Percentiles rank a stretch among this genome's conserved stretches.
Evolutionary conservation across 1,140 invertebrate species (phyloP).

Genomic region (Berghia stephanieae): DNA sequence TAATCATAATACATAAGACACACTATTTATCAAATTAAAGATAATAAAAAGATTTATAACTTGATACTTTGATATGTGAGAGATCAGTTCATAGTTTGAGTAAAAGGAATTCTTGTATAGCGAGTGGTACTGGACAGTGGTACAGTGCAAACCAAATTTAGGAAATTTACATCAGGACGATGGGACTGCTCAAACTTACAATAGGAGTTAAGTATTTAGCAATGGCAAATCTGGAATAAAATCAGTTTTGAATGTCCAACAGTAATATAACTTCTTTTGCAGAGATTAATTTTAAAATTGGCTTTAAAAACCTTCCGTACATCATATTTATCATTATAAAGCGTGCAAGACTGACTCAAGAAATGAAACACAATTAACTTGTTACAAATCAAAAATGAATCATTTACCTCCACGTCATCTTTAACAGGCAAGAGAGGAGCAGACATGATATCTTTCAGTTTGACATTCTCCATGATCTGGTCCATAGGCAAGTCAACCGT

Average conservation of each 20-base stretch:
- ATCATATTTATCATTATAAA: too few relatives aligned
- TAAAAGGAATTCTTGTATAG: too few relatives aligned
- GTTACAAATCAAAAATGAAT: too few relatives aligned
- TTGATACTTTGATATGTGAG: too few relatives aligned
- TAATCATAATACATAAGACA: too few relatives aligned
- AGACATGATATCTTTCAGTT: constrained; percentile 93
- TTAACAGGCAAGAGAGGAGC: constrained; percentile 91
- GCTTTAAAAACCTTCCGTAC: too few relatives aligned
- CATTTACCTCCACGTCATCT: constrained; percentile 93
- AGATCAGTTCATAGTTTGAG: too few relatives aligned
- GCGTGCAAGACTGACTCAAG: background rate
- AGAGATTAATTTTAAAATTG: background rate
- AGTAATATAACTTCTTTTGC: background rate
- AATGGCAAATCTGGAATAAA: background rate
- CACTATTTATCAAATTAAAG: too few relatives aligned
- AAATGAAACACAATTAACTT: background rate
- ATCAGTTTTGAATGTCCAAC: background rate
- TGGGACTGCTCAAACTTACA: background rate
- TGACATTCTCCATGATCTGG: constrained; percentile 82
- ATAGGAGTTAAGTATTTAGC: background rate
- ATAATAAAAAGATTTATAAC: too few relatives aligned
- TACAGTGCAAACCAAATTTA: too few relatives aligned
- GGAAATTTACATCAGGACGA: too few relatives aligned
- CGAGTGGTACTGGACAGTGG: too few relatives aligned
- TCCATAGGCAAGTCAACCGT: constrained; percentile 29